Conservation (phyloP, 2,888 invertebrate species). For the Nasonovia ribisnigri region DNA sequence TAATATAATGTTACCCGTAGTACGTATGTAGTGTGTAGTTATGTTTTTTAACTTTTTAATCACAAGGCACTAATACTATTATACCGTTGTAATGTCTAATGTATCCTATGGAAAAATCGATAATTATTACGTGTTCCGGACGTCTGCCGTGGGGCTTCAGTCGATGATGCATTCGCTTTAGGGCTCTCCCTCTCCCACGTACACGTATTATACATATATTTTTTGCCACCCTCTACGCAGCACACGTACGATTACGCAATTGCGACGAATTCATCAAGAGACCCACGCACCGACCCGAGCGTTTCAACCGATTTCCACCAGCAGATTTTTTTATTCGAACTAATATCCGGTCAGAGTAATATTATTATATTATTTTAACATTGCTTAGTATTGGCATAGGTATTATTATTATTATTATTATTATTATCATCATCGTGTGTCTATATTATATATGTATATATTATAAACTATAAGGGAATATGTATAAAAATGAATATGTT, state of each 20-base stretch:
- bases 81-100: neutral
- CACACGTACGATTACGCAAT: constrained; percentile 10
- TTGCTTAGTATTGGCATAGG: neutral
- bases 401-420: neutral
- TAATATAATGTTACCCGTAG: neutral
- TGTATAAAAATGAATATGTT: too few relatives aligned
- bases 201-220: neutral
- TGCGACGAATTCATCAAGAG: constrained; percentile 10
- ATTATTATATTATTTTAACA: neutral
- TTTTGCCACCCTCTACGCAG: neutral
- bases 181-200: neutral
- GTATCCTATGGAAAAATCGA: constrained; percentile 40
- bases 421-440: too few relatives aligned
- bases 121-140: constrained; percentile 47
- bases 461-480: too few relatives aligned
- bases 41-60: constrained; percentile 27
- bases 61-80: constrained; percentile 16
- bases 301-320: neutral
- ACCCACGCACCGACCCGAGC: neutral
- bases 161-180: neutral
- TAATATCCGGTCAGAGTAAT: neutral
- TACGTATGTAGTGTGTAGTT: neutral
- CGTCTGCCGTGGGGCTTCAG: constrained; percentile 30
- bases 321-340: neutral
- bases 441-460: too few relatives aligned